Evolutionary conservation across 2,797 vertebrate species (phyloP), one percentile per base, ranked within the genome.

Genomic region (Danio aesculapii): DNA sequence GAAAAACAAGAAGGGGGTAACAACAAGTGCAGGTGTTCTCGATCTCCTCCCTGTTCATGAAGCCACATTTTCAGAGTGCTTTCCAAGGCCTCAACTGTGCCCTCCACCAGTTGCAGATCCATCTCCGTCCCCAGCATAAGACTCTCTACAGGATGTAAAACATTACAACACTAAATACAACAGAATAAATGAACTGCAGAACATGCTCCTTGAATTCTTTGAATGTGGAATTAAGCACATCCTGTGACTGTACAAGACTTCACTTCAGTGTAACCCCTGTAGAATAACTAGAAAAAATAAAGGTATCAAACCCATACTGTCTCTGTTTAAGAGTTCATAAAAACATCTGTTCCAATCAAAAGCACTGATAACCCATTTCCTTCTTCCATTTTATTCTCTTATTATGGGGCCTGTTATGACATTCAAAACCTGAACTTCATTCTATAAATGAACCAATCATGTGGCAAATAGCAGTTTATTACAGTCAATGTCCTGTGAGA

Each of bases 31-130:
- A 99, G 90, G 50, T 98, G 95, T 84, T 99, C 97, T 79, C 83
- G 90, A 84, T 98, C 95, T 3, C 94, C 95, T 21, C 92, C 88
- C 7, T 91, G 94, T 79, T 95, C 95, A 0, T 96, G 96, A n/a
- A 99, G 93, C 97, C 97, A 99, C 0, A 90, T 88, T 89, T 98
- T 99, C 79, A 98, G 93, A 83, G 95, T 88, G 41, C 79, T 94
- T 86, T 99, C 97, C 89, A 99, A 75, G 85, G 95, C 94, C 41
- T 95, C 76, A 59, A 93, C 90, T 5, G 92, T 95, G 71, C 95
- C 95, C 81, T 96, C 95, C 82, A 97, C 81, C 12, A 79, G 89
- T 88, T 95, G 95, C 80, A 97, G 89, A 77, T 98, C 96, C 0
- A 97, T 89, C 85, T 97, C 96, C 43, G 91, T 93, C 47, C 92